phyloP scores from a whole-genome alignment of 92 coral and sea anemone genomes.

The Epizoanthus fatuus region DNA sequence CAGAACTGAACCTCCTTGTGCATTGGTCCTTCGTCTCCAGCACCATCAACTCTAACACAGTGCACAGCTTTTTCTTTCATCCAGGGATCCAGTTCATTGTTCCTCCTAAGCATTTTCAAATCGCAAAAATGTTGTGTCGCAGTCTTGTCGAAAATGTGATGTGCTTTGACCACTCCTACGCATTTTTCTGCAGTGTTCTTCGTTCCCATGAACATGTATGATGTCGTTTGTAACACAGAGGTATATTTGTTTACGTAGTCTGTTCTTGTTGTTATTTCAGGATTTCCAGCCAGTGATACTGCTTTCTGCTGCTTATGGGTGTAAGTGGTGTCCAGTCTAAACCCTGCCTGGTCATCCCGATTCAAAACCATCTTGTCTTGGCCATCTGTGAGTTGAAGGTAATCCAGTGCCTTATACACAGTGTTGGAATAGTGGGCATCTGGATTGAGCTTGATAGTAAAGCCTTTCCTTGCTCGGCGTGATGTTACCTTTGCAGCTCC shows the following conservation, averaged over 20 bases:
- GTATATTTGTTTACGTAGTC: constrained; percentile 57
- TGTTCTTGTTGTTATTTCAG: constrained; percentile 32
- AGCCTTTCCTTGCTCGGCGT: constrained; percentile 50
- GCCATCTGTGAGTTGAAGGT: constrained; percentile 41
- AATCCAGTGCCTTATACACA: constrained; percentile 60
- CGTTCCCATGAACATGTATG: constrained; percentile 17
- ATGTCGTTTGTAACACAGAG: constrained; percentile 39
- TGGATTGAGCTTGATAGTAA: constrained; percentile 50
- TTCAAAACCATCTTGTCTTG: constrained; percentile 38
- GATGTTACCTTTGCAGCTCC: constrained; percentile 52
- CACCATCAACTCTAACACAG: constrained; percentile 37
- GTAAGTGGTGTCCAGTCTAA: constrained; percentile 52
- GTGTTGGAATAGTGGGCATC: constrained; percentile 59
- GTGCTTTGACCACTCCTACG: constrained; percentile 46
- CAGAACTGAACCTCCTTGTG: constrained; percentile 30
- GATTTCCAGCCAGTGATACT: constrained; percentile 37
- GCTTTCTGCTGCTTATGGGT: constrained; percentile 39
- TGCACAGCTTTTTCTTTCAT: constrained; percentile 18
- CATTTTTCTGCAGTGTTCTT: constrained; percentile 18
- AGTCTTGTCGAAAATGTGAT: constrained; percentile 21
- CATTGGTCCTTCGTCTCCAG: constrained; percentile 33
- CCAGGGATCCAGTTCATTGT: neutral
- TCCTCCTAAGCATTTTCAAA: constrained; percentile 19
- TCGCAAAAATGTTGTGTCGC: constrained; percentile 37
- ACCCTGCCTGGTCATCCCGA: constrained; percentile 56